Evolutionary conservation across 2,797 vertebrate species (phyloP), one percentile per base, ranked within the genome.

Genomic region (Chlorospingus flavigularis): DNA sequence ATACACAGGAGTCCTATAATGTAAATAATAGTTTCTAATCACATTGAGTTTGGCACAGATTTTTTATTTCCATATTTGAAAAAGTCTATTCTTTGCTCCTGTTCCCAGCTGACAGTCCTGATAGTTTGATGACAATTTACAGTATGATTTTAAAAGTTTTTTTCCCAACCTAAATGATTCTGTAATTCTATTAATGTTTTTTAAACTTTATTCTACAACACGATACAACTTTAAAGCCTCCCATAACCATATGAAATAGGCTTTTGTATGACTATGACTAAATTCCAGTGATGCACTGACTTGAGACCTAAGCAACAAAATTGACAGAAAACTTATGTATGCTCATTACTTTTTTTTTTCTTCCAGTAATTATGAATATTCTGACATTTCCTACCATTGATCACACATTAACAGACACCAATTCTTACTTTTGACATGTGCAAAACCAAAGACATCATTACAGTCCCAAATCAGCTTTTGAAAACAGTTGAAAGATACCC

Each of bases 1-100:
- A 42, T 14, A 57, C 14, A 73, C 28, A 25, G 13, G 8, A 50
- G 16, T 48, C 13, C 5, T 66, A 16, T 4, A 25, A 13, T 3
- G 3, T 14, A 65, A 77, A 51, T 15, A 51, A 31, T 17, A 35
- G 2, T 31, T 68, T 70, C 16, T 50, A 70, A 53, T 50, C 1
- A 1, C 1, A 0, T 4, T 33, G 40, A 73, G 10, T 55, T 73
- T 58, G 13, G 6, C 7, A 40, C 24, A 35, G 35, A 9, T 47
- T 66, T 65, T 72, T 73, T 55, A 50, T 30, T 87, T 68, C 30
- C 14, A 21, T 35, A 35, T 31, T 40, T 83, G 16, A 53, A 77
- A 76, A 17, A 45, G 3, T 20, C 4, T 71, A 20, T 47, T 55
- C 8, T 66, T 72, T 48, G 4, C 6, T 42, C 6, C 28, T 66